phyloP scores from a whole-genome alignment of 2,797 vertebrate species.

The Dromococcyx pavoninus region DNA sequence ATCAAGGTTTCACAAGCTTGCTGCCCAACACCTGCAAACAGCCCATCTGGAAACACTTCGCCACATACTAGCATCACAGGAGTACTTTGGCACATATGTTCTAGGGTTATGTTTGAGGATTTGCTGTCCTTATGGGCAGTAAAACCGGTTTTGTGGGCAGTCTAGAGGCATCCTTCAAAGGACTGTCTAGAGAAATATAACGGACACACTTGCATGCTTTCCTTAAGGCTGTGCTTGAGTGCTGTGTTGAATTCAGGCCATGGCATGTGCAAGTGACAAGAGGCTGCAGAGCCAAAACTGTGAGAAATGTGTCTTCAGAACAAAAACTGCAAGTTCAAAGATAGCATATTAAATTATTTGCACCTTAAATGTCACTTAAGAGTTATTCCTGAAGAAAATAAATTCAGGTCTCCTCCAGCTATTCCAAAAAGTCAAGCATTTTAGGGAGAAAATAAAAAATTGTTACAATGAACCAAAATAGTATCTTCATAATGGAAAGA shows the following conservation, averaged over 20 bases:
- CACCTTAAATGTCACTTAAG: not conserved
- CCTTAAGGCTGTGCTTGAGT: not conserved
- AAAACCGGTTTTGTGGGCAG: not conserved
- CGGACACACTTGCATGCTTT: not conserved
- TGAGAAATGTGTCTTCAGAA: not conserved
- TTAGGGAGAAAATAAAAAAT: not conserved
- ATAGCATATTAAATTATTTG: not conserved
- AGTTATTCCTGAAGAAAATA: not conserved
- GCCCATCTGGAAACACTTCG: not conserved
- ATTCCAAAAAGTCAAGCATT: not conserved
- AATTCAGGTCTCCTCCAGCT: not conserved
- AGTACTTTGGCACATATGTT: not conserved
- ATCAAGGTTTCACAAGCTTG: not conserved
- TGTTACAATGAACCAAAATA: not conserved
- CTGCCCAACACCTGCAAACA: not conserved
- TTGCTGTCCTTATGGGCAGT: not conserved
- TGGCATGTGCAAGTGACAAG: not conserved
- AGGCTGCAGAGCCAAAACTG: not conserved
- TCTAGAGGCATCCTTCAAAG: not conserved
- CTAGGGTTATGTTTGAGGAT: not conserved
- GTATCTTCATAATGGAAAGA: not conserved
- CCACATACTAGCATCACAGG: rapidly evolving
- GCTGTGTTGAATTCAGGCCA: not conserved
- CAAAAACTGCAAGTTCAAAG: not conserved
- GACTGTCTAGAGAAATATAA: not conserved